These are phyloP conservation scores for Volucella inflata DNA, from an alignment of 2,888 invertebrate genomes.

Conservation along the genomic window DNA sequence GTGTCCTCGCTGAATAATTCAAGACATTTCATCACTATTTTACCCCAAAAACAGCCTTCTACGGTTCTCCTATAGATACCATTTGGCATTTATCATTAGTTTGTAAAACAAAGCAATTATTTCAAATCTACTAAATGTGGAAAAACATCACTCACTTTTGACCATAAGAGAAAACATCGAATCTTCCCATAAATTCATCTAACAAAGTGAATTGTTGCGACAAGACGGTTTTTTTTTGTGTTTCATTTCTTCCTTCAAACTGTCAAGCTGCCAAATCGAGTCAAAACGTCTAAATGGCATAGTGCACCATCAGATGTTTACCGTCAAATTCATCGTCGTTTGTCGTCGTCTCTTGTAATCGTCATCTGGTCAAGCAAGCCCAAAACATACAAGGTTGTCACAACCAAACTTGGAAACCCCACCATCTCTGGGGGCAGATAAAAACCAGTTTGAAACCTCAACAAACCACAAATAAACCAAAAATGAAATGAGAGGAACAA, in stretches of 20 bases:
- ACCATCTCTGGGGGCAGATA: not conserved
- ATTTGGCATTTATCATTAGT: too few relatives aligned
- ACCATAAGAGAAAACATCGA: not conserved
- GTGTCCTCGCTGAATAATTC: too few relatives aligned
- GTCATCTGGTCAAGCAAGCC: conserved; percentile 25
- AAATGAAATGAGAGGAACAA: too few relatives aligned
- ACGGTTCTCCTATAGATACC: too few relatives aligned
- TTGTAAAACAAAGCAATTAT: too few relatives aligned
- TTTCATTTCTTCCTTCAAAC: not conserved
- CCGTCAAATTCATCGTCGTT: not conserved
- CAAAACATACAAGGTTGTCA: conserved; percentile 11
- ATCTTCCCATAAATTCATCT: conserved; percentile 12
- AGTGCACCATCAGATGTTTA: conserved; percentile 34
- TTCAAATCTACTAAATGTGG: too few relatives aligned
- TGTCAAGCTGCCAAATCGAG: conserved; percentile 30
- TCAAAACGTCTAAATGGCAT: not conserved
- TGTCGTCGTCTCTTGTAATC: not conserved
- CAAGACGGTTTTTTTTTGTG: not conserved
- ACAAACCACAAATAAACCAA: conserved; percentile 1
- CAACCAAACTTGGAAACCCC: conserved; percentile 34
- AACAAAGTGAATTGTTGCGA: conserved; percentile 10
- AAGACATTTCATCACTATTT: too few relatives aligned
- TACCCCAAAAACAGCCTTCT: too few relatives aligned
- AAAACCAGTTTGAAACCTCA: conserved; percentile 31
- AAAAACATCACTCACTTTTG: too few relatives aligned